Evolutionary conservation across 1,140 invertebrate species (phyloP), one percentile per base, ranked within the genome.

Genomic region (silkworm (Bombyx mori)): DNA sequence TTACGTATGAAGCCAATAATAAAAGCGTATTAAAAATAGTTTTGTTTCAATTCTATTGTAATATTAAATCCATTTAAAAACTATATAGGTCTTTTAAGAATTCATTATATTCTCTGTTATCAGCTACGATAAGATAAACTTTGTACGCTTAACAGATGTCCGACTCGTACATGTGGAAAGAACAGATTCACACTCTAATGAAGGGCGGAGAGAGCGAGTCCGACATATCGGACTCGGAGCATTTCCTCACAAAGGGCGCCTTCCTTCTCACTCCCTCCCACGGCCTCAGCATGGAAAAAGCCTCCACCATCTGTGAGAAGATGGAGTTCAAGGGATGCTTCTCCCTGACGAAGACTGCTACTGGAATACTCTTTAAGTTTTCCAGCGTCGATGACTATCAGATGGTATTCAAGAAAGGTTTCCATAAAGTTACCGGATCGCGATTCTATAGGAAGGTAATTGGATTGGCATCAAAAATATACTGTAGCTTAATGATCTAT

Each of bases 341-440:
- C 87, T 94, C 93, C 61, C 88, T 95, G 65, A 95, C 94, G 48
- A 95, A 94, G 88, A 95, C 94, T 1, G 94, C 94, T 57, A 95
- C 94, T 51, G 94, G 94, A n/a, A 95, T 95, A 68, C 89, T 95
- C 51, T 95, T 95, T 89, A 95, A 95, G 82, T 95, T 95, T 83
- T 94, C 93, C 64, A 92, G 93, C 78, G 93, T 93, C 67, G 94
- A 95, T 60, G 94, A 95, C 77, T 95, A 93, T 82, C 93, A 94
- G 80, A 92, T 93, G 75, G 94, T 95, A 45, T 95, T 92, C 88
- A 93, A 94, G 79, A 95, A 95, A 77, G 94, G 94, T 9, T 95
- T 95, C 84, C 94, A 95, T 79, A 94, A 94, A 88, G 93, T 95
- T 50, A 94, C 93, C 54, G 92, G 92, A 9, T 92, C 92, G 7